These are phyloP conservation scores for Microtus montanus DNA, from an alignment of 2,113 vertebrate species.

Conservation along the genomic window DNA sequence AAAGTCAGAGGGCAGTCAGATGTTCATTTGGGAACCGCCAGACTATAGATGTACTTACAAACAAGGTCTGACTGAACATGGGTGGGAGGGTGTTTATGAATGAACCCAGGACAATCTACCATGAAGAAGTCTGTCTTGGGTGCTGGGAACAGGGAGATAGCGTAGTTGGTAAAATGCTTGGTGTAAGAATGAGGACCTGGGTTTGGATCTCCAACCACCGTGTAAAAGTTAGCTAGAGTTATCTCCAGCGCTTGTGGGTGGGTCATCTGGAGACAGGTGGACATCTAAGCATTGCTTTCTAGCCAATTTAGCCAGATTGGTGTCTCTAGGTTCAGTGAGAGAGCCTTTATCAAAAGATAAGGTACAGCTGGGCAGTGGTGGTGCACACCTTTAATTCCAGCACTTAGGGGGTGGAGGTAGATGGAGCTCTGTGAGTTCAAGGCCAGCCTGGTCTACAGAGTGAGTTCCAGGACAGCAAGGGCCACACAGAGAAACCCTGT, in stretches of 20 bases:
- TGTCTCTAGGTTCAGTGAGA: background rate
- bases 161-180: background rate
- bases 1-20: background rate
- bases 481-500: background rate
- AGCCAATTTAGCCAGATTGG: background rate
- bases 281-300: background rate
- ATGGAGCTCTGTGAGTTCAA: background rate
- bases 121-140: background rate
- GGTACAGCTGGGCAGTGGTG: background rate
- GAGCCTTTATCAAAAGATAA: background rate
- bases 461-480: background rate
- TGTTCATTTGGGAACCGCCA: background rate
- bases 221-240: too few species aligned
- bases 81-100: background rate
- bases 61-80: background rate
- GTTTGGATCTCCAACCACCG: accelerated
- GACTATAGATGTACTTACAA: background rate
- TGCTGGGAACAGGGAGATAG: background rate
- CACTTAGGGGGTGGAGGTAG: background rate
- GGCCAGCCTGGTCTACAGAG: background rate
- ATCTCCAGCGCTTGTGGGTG: background rate
- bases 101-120: background rate
- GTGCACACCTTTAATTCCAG: background rate
- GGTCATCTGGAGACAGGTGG: background rate
- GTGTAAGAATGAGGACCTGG: background rate